A percentile compares a stretch with the other conserved stretches of the same genome.
phyloP scores from a whole-genome alignment of 2,888 invertebrate species.

The Chrysolina americana region DNA sequence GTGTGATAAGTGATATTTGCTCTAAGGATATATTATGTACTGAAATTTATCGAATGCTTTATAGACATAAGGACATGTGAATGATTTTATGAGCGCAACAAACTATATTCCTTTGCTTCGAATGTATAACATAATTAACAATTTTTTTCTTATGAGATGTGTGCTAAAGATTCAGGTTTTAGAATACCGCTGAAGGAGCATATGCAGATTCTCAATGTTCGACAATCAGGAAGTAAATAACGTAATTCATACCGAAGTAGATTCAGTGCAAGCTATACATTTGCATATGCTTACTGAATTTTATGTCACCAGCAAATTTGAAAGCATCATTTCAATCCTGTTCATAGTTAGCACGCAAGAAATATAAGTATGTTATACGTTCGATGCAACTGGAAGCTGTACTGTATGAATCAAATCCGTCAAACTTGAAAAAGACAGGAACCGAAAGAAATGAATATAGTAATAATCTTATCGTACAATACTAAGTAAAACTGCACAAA shows the following conservation, averaged over 20 bases:
- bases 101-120: not conserved
- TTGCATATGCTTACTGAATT: too few species aligned
- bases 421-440: not conserved
- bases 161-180: not conserved
- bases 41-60: conserved; percentile 26
- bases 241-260: too few species aligned
- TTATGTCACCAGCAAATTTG: too few species aligned
- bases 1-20: conserved; percentile 43
- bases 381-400: not conserved
- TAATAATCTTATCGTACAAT: not conserved
- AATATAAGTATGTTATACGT: not conserved
- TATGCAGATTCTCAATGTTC: too few species aligned
- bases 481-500: conserved; percentile 3
- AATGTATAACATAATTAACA: not conserved
- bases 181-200: not conserved
- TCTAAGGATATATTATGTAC: conserved; percentile 34
- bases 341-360: not conserved
- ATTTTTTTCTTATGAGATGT: too few species aligned
- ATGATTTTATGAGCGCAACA: not conserved
- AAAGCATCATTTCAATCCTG: not conserved
- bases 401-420: not conserved
- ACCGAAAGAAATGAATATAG: not conserved
- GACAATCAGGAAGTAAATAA: too few species aligned
- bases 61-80: not conserved
- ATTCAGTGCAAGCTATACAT: too few species aligned